These are phyloP conservation scores for Zelostemma sp. DNA, from an alignment of 1,140 invertebrate species.

Conservation along the genomic window DNA sequence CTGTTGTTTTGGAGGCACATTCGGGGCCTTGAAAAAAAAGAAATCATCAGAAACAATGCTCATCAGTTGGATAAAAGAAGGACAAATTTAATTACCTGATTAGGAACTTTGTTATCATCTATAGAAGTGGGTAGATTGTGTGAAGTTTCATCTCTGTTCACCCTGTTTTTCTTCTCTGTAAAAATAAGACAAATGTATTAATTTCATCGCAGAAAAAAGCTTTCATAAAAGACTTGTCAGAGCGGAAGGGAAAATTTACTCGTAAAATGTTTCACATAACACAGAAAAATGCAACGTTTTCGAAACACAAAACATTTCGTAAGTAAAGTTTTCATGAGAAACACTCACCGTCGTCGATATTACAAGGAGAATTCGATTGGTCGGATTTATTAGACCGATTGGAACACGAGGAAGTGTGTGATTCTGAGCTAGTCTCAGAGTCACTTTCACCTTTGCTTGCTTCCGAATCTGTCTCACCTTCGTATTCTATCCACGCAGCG, in stretches of 20 bases:
- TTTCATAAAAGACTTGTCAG: too few species aligned
- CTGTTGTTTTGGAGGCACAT: constrained; percentile 70
- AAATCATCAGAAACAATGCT: too few species aligned
- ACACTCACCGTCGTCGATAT: constrained; percentile 69
- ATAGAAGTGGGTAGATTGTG: constrained; percentile 64
- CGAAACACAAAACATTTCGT: constrained; percentile 12
- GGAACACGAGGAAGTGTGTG: constrained; percentile 66
- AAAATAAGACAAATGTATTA: constrained; percentile 48
- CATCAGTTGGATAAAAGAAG: neutral
- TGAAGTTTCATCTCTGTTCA: constrained; percentile 71
- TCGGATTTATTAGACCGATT: constrained; percentile 67
- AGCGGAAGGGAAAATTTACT: too few species aligned
- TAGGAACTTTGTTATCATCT: constrained; percentile 71
- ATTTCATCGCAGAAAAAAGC: constrained; percentile 29
- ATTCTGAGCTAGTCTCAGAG: constrained; percentile 71
- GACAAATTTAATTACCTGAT: constrained; percentile 56
- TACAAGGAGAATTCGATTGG: constrained; percentile 66
- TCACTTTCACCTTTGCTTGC: constrained; percentile 69
- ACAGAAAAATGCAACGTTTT: constrained; percentile 23
- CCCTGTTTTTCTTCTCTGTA: constrained; percentile 77
- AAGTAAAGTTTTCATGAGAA: constrained; percentile 33
- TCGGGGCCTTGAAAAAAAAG: constrained; percentile 65
- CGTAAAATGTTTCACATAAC: constrained; percentile 24
- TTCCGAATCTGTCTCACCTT: constrained; percentile 67
- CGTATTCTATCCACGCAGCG: constrained; percentile 70